Conservation (phyloP, 2,888 invertebrate species). For the Hyppa rectilinea region DNA sequence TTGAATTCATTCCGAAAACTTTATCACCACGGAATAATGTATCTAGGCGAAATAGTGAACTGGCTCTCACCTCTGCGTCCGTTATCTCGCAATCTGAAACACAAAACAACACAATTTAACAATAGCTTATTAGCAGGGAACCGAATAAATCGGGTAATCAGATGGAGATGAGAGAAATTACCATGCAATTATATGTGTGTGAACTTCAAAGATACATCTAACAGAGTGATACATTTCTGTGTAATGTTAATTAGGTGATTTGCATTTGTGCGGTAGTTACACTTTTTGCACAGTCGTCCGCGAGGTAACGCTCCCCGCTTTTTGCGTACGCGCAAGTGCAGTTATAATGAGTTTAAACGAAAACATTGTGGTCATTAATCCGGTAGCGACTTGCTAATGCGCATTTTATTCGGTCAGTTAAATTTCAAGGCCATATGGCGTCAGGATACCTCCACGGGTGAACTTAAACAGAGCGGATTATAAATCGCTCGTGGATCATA, state of each 20-base stretch:
- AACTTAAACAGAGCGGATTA: slow-evolving; percentile 54
- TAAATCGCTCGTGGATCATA: slow-evolving; percentile 5
- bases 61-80: slow-evolving; percentile 71
- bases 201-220: slow-evolving; percentile 64
- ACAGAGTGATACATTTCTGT: slow-evolving; percentile 47
- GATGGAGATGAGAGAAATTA: slow-evolving; percentile 68
- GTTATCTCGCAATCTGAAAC: slow-evolving; percentile 82
- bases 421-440: slow-evolving; percentile 47
- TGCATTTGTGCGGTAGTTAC: slow-evolving; percentile 61
- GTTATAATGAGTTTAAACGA: slow-evolving; percentile 60
- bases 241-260: slow-evolving; percentile 60
- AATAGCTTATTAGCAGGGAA: slow-evolving; percentile 78
- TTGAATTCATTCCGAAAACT: slow-evolving; percentile 42
- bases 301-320: slow-evolving; percentile 50
- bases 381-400: slow-evolving; percentile 56
- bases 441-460: slow-evolving; percentile 30
- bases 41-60: slow-evolving; percentile 50
- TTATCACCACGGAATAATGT: slow-evolving; percentile 41
- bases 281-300: slow-evolving; percentile 58
- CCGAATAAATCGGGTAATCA: slow-evolving; percentile 74
- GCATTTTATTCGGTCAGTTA: slow-evolving; percentile 66
- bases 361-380: slow-evolving; percentile 45
- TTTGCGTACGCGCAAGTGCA: slow-evolving; percentile 46
- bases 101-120: slow-evolving; percentile 80
- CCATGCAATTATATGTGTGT: slow-evolving; percentile 63